Evolutionary conservation across 1,140 invertebrate species (phyloP).

Genomic region (Megalonaias nervosa): DNA sequence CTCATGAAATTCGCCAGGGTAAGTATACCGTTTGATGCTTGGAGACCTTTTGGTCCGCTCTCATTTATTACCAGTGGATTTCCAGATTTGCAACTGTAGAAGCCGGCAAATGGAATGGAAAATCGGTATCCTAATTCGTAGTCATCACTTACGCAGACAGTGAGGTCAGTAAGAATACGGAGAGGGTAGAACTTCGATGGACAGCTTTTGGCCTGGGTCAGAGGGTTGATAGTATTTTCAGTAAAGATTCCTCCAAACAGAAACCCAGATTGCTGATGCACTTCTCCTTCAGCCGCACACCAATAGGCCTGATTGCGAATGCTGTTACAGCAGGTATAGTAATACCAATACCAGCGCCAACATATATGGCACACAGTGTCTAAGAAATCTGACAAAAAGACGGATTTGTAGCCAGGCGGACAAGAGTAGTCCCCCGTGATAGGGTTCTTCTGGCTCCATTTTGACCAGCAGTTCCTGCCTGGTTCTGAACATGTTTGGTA

Average conservation of each 20-base stretch:
- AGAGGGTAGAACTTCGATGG: constrained; percentile 37
- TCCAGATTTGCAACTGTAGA: constrained; percentile 47
- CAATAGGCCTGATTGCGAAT: constrained; percentile 42
- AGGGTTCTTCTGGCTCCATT: constrained; percentile 44
- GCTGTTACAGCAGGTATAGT: constrained; percentile 1
- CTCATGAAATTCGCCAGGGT: constrained; percentile 19
- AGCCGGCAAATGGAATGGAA: constrained; percentile 52
- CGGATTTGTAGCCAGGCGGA: constrained; percentile 45
- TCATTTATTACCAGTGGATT: constrained; percentile 42
- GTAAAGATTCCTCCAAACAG: constrained; percentile 51
- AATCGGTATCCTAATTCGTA: constrained; percentile 42
- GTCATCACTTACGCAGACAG: constrained; percentile 52
- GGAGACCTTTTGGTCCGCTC: too few species aligned
- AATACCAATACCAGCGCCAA: too few species aligned
- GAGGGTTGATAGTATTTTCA: constrained; percentile 21
- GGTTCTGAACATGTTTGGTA: constrained; percentile 17
- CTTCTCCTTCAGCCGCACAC: constrained; percentile 38
- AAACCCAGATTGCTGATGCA: constrained; percentile 30
- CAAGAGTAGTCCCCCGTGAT: constrained; percentile 49
- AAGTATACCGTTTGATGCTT: too few species aligned
- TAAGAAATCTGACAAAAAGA: constrained; percentile 39
- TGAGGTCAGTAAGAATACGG: constrained; percentile 26
- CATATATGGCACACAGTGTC: constrained; percentile 20
- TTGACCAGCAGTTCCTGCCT: too few species aligned
- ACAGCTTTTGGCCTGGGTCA: constrained; percentile 38